Evolutionary conservation across 2,797 vertebrate species (phyloP).

Genomic region (Mus caroli): DNA sequence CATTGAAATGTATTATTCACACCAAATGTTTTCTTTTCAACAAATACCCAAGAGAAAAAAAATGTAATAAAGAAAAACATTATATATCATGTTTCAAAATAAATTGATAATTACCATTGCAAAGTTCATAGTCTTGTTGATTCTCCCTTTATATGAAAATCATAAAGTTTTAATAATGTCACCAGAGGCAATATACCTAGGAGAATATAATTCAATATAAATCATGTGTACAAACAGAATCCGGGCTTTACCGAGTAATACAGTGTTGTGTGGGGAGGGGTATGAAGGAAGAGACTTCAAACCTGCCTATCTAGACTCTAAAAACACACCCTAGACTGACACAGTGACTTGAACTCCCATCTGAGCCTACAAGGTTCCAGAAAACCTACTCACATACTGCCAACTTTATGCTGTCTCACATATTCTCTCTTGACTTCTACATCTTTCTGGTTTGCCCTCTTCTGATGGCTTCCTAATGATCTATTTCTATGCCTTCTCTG

Average conservation of each 20-base stretch:
- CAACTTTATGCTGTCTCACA: too few species aligned
- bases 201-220: background rate
- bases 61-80: background rate
- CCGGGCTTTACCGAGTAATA: background rate
- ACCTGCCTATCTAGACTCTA: background rate
- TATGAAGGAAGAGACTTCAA: background rate
- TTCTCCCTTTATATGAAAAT: constrained; percentile 15
- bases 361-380: too few species aligned
- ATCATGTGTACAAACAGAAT: background rate
- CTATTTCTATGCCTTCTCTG: background rate
- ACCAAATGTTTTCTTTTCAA: background rate
- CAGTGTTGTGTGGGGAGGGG: background rate
- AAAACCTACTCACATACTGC: background rate
- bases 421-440: background rate
- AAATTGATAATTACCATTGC: background rate
- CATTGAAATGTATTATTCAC: constrained; percentile 15
- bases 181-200: background rate
- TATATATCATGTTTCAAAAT: background rate
- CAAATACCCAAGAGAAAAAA: constrained; percentile 22
- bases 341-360: background rate
- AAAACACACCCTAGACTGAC: background rate
- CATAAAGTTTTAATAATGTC: background rate
- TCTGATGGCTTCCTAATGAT: background rate
- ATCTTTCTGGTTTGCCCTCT: background rate
- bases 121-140: constrained; percentile 14